A percentile compares a stretch with the other conserved stretches of the same genome.
Evolutionary conservation across 1,140 invertebrate species (phyloP).

Genomic region (Phymastichus coffea): DNA sequence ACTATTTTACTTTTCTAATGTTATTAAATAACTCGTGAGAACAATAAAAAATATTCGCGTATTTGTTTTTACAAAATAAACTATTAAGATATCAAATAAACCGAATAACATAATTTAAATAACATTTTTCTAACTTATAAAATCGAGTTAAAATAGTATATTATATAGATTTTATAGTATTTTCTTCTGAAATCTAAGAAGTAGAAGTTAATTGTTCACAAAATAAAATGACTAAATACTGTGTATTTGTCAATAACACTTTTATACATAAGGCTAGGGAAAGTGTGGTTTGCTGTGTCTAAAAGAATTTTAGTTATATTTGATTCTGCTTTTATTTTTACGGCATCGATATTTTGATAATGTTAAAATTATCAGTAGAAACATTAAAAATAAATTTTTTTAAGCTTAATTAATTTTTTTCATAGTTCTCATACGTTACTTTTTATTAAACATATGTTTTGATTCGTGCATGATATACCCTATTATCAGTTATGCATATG

Average conservation of each 20-base stretch:
- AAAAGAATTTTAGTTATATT: conserved; percentile 11
- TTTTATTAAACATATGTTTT: conserved; percentile 22
- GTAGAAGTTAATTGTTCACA: conserved; percentile 1
- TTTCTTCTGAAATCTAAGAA: background rate
- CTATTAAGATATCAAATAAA: conserved; percentile 5
- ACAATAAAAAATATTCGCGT: background rate
- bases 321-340: conserved; percentile 7
- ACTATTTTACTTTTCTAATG: background rate
- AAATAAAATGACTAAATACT: conserved; percentile 12
- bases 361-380: conserved; percentile 13
- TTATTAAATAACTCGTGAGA: background rate
- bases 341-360: conserved; percentile 9
- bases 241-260: conserved; percentile 23
- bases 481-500: conserved; percentile 14
- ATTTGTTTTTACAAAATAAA: background rate
- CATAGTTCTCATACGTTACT: conserved; percentile 17
- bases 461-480: conserved; percentile 32
- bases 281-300: conserved; percentile 55
- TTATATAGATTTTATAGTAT: too few species aligned
- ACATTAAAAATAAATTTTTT: conserved; percentile 13
- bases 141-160: background rate
- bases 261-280: conserved; percentile 36
- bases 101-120: conserved; percentile 13
- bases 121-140: conserved; percentile 5
- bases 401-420: conserved; percentile 12